These are phyloP conservation scores for Poicephalus meyeri DNA, from an alignment of 2,113 vertebrate genomes.

Conservation along the genomic window DNA sequence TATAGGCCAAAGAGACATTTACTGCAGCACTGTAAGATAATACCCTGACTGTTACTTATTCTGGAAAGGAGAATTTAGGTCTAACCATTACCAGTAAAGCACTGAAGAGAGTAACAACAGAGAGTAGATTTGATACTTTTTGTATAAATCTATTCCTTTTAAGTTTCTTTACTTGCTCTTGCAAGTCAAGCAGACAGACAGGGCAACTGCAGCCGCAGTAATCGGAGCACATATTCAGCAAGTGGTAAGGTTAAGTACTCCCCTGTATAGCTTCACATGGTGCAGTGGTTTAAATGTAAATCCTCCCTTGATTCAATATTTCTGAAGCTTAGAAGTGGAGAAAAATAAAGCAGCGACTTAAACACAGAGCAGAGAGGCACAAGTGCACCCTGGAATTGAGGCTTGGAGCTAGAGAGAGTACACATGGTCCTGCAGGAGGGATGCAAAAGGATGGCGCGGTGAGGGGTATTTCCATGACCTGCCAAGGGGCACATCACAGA, in stretches of 20 bases:
- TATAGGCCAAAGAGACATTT: background rate
- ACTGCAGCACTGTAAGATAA: background rate
- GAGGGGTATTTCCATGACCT: background rate
- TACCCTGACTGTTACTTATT: background rate
- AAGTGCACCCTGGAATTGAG: background rate
- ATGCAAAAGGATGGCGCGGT: background rate
- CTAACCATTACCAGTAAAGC: background rate
- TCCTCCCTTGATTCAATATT: slow-evolving; percentile 8
- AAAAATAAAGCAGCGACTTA: background rate
- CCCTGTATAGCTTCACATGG: background rate
- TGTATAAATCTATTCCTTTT: background rate
- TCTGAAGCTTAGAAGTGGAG: background rate
- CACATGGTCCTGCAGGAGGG: background rate
- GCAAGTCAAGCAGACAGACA: background rate
- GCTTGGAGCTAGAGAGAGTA: background rate
- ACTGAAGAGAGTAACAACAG: background rate
- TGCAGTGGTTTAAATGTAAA: background rate
- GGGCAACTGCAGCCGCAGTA: background rate
- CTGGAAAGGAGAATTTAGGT: background rate
- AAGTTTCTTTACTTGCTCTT: background rate
- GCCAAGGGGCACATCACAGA: background rate
- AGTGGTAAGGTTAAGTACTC: background rate
- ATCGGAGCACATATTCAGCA: accelerated
- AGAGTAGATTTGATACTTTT: background rate
- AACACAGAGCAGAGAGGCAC: background rate